Evolutionary conservation across 1,140 invertebrate species (phyloP).

Genomic region (Prorops nasuta): DNA sequence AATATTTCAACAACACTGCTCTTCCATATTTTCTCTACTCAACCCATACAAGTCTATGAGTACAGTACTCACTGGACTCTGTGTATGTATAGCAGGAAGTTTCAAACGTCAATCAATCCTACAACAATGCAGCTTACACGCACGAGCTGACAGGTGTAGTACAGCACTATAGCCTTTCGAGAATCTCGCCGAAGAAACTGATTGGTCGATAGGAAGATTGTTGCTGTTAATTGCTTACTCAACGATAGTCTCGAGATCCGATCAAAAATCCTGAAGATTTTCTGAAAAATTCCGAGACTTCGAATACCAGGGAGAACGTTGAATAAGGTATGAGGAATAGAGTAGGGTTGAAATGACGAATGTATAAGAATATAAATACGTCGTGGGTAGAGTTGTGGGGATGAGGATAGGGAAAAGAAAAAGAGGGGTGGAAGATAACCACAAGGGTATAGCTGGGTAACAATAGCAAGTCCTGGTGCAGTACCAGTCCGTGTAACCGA

Average conservation of each 20-base stretch:
- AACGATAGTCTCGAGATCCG: background rate
- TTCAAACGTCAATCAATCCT: too few relatives aligned
- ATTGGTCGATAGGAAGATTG: too few relatives aligned
- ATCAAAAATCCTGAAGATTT: background rate
- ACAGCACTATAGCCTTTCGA: too few relatives aligned
- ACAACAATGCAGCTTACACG: too few relatives aligned
- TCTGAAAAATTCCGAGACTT: background rate
- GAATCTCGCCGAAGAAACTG: too few relatives aligned
- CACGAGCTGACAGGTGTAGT: too few relatives aligned
- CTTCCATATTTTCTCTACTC: too few relatives aligned
- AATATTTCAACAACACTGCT: too few relatives aligned
- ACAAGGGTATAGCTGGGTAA: conserved; percentile 20
- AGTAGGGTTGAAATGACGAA: background rate
- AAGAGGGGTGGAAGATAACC: conserved; percentile 22
- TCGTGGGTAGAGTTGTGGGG: conserved; percentile 14
- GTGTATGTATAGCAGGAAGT: too few relatives aligned
- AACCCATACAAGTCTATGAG: too few relatives aligned
- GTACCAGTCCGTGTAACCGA: conserved; percentile 45
- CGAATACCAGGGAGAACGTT: background rate
- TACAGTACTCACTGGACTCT: too few relatives aligned
- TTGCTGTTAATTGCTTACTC: too few relatives aligned
- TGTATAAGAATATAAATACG: conserved; percentile 4
- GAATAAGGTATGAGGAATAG: background rate
- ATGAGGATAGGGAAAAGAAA: conserved; percentile 9
- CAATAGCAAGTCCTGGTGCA: conserved; percentile 1